A percentile compares a stretch with the other conserved stretches of the same genome.
phyloP scores from a whole-genome alignment of 2,113 vertebrate species.

The Isichthys henryi region DNA sequence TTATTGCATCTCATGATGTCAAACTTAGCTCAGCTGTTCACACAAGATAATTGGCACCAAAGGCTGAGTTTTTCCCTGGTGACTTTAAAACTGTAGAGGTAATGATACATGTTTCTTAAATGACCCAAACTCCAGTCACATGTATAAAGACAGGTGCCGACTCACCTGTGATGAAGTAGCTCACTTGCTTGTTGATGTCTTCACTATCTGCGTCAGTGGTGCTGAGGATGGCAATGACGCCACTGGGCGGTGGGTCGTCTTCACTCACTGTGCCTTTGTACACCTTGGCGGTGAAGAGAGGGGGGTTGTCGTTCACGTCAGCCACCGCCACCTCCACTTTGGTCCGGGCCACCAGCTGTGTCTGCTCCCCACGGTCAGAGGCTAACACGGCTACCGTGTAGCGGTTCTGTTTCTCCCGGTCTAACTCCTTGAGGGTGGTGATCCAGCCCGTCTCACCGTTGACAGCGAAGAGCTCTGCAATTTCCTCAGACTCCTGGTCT shows the following conservation, averaged over 20 bases:
- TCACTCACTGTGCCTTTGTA: slow-evolving; percentile 97
- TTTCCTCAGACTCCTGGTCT: slow-evolving; percentile 61
- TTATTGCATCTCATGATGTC: slow-evolving; percentile 36
- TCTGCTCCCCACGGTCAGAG: slow-evolving; percentile 79
- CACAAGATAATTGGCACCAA: slow-evolving; percentile 48
- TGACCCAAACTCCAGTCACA: background rate
- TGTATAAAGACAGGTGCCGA: background rate
- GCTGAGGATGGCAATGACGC: slow-evolving; percentile 86
- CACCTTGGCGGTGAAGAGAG: slow-evolving; percentile 88
- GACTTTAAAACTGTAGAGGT: slow-evolving; percentile 41
- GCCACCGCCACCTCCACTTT: slow-evolving; percentile 79
- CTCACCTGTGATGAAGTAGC: slow-evolving; percentile 90
- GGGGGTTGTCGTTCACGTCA: slow-evolving; percentile 89
- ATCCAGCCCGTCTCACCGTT: slow-evolving; percentile 88
- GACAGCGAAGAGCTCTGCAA: slow-evolving; percentile 76
- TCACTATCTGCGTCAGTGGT: slow-evolving; percentile 85
- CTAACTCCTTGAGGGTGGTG: slow-evolving; percentile 83
- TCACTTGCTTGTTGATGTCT: slow-evolving; percentile 80
- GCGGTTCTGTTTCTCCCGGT: slow-evolving; percentile 70
- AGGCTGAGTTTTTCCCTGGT: slow-evolving; percentile 33
- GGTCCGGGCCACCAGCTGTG: slow-evolving; percentile 68
- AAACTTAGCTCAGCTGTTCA: slow-evolving; percentile 36
- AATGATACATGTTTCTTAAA: slow-evolving; percentile 40
- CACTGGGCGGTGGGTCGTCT: slow-evolving; percentile 80
- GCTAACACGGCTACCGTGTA: slow-evolving; percentile 73